Evolutionary conservation across 2,113 vertebrate species (phyloP).

Genomic region (Syrrhaptes paradoxus): DNA sequence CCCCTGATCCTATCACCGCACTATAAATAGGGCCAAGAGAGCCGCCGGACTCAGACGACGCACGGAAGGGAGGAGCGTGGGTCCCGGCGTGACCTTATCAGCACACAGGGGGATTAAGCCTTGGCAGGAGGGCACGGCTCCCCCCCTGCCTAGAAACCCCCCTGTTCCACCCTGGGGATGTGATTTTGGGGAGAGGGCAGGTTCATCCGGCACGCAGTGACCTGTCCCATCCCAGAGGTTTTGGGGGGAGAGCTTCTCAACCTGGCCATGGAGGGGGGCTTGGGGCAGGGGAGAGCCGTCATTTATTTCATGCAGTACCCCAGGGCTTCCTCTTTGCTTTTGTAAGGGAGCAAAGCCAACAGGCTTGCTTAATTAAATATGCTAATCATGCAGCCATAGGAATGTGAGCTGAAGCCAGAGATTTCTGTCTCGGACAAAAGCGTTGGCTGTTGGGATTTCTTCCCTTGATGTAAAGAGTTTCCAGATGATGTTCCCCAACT

Average conservation of each 20-base stretch:
- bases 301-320: not conserved
- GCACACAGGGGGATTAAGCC: not conserved
- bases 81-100: not conserved
- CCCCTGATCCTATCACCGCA: conserved; percentile 2
- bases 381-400: not conserved
- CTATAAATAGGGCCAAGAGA: conserved; percentile 41
- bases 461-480: not conserved
- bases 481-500: not conserved
- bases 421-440: not conserved
- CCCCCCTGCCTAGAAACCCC: not conserved
- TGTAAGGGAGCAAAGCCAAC: not conserved
- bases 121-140: not conserved
- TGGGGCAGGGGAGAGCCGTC: fast-evolving
- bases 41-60: fast-evolving
- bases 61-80: not conserved
- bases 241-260: not conserved
- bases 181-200: not conserved
- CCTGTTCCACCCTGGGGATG: not conserved
- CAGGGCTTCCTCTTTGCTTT: not conserved
- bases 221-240: not conserved
- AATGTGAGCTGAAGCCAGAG: not conserved
- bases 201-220: fast-evolving
- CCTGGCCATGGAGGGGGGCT: fast-evolving
- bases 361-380: not conserved
- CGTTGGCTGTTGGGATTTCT: not conserved